Percentiles rank a stretch among this genome's conserved stretches.
Conservation (phyloP, 2,797 vertebrate species). For the Xyrichtys novacula region DNA sequence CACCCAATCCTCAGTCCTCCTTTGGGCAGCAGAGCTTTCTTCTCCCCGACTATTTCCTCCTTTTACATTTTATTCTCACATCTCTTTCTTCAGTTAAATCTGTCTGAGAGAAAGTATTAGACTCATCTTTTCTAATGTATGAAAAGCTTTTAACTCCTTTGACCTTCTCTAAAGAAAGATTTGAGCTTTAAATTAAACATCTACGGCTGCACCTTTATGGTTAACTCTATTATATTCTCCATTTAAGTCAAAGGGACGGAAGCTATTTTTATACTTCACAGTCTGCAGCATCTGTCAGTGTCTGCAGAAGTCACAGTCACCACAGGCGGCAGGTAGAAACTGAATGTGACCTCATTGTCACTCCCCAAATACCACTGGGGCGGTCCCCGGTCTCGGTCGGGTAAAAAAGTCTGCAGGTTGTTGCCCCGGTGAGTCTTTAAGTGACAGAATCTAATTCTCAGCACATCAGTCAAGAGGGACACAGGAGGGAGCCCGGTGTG, state of each 20-base stretch:
- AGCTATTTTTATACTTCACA: conserved; percentile 15
- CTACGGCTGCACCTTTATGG: neutral
- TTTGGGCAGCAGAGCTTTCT: neutral
- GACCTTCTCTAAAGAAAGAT: neutral
- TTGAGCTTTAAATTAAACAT: neutral
- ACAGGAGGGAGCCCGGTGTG: conserved; percentile 52
- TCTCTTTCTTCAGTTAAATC: neutral
- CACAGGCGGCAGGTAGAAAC: conserved; percentile 43
- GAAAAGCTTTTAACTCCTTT: neutral
- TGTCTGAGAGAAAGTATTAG: neutral
- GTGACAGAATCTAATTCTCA: conserved; percentile 79
- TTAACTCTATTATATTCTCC: neutral
- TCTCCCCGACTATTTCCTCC: conserved; percentile 2
- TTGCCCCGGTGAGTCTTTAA: conserved; percentile 57
- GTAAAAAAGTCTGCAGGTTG: conserved; percentile 55
- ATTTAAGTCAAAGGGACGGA: conserved; percentile 1
- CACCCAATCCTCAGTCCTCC: neutral
- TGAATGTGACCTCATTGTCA: conserved; percentile 67
- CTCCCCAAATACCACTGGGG: conserved; percentile 52
- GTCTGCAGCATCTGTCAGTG: conserved; percentile 41
- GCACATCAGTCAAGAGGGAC: conserved; percentile 73
- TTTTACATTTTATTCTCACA: neutral
- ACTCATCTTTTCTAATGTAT: neutral
- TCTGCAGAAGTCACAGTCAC: conserved; percentile 37
- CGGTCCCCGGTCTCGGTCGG: conserved; percentile 31